Evolutionary conservation across 30 jellyfish, hydroid and myxozoan genomes (phyloP).

Genomic region (Cassiopea andromeda): DNA sequence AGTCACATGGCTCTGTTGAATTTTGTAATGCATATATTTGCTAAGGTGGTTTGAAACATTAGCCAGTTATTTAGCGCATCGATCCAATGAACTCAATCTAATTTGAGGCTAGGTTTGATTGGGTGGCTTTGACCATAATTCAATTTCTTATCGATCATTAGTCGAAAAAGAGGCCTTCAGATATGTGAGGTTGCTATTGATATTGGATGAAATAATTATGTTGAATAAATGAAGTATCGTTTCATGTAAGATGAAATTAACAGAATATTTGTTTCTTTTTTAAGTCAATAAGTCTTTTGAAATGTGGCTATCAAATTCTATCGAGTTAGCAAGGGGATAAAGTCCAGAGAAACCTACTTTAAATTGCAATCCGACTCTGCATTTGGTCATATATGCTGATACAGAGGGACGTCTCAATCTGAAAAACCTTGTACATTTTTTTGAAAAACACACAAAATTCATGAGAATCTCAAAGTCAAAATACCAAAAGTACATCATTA

Average conservation of each 20-base stretch:
- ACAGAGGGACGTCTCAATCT: too few relatives aligned
- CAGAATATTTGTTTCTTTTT: background rate
- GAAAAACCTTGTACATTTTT: too few relatives aligned
- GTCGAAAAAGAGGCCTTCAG: background rate
- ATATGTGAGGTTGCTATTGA: constrained; percentile 8
- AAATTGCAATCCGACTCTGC: too few relatives aligned
- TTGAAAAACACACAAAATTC: too few relatives aligned
- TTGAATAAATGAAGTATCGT: background rate
- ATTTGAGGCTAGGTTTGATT: background rate
- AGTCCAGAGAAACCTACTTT: background rate
- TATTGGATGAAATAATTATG: constrained; percentile 5
- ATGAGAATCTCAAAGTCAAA: too few relatives aligned
- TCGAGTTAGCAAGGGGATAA: background rate
- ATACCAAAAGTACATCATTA: too few relatives aligned
- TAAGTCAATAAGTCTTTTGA: background rate
- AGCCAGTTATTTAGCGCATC: background rate
- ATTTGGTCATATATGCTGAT: too few relatives aligned
- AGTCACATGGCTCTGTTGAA: too few relatives aligned
- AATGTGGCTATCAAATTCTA: background rate
- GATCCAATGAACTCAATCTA: background rate
- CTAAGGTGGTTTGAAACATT: background rate
- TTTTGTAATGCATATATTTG: too few relatives aligned
- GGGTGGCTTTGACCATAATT: constrained; percentile 48
- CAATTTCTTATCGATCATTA: background rate
- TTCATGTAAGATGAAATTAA: background rate